phyloP scores from a whole-genome alignment of 2,113 vertebrate genomes.

The Murina feae region DNA sequence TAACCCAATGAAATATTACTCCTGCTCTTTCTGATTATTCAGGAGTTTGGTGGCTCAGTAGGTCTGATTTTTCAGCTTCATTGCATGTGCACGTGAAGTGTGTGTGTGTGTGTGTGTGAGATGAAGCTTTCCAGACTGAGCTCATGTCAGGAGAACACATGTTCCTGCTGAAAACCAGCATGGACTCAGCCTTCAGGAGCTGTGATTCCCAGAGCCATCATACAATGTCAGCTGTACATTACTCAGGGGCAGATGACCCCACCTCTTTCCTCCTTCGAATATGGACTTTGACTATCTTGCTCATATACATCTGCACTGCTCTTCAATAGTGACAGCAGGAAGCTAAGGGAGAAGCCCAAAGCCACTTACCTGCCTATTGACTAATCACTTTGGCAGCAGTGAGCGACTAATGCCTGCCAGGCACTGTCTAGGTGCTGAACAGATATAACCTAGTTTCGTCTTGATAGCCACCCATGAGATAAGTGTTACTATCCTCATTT shows the following conservation, averaged over 20 bases:
- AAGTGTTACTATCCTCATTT: not conserved
- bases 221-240: not conserved
- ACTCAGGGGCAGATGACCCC: not conserved
- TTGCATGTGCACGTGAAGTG: not conserved
- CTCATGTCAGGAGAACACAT: not conserved
- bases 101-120: too few species aligned
- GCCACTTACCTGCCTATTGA: not conserved
- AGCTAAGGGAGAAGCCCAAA: not conserved
- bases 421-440: not conserved
- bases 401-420: not conserved
- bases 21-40: not conserved
- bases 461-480: not conserved
- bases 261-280: not conserved
- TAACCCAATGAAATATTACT: not conserved
- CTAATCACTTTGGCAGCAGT: not conserved
- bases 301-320: not conserved
- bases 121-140: not conserved
- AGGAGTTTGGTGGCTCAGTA: not conserved
- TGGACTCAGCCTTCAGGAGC: not conserved
- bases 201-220: not conserved
- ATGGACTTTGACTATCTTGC: not conserved
- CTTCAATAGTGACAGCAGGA: not conserved
- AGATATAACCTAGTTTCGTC: not conserved
- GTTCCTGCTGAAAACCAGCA: not conserved
- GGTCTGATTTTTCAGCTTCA: not conserved